Evolutionary conservation across 2,797 vertebrate species (phyloP), one percentile per base, ranked within the genome.

Genomic region (Rhynchotus rufescens): DNA sequence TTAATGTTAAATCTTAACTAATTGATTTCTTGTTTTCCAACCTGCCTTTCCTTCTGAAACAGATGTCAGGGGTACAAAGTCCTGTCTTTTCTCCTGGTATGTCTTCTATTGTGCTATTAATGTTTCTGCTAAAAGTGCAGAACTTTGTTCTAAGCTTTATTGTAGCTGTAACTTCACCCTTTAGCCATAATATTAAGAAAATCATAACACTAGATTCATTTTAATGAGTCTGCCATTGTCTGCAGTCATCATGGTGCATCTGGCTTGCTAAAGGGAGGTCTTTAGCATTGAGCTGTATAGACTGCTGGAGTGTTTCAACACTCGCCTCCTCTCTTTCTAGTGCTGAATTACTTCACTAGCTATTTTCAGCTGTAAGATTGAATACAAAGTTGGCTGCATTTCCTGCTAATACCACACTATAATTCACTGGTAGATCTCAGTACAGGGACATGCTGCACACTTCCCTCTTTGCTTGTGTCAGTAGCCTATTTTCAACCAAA

Each of bases 21-120:
- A 85, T 64, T 90, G 25, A 78, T 93, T 91, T 89, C 60, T 89
- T 80, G 23, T 74, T 91, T 93, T 89, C 49, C 57, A 81, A 36
- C 20, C 49, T 42, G 10, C 28, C 17, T 84, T 77, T 88, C 22
- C 45, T 75, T 83, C 62, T 49, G 86, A 86, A 84, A 60, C 4
- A 49, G 65, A 66, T 10, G 10, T 16, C 64, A 71, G 47, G 4
- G 1, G 34, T n/a, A 26, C 30, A 61, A 83, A 78, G 30, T 61
- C 21, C 7, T 84, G 60, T 23, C 19, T 85, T 80, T 52, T 65
- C 49, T 66, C 57, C 61, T 54, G 47, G n/a, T 32, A 34, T 34
- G 22, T 65, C 38, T 65, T 65, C 20, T 52, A 4, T 26, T 36
- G 38, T 45, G 8, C 47, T 67, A 28, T 45, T 56, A 25, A 51